Conservation (phyloP, 1,140 invertebrate species). For the Megalopta genalis region DNA sequence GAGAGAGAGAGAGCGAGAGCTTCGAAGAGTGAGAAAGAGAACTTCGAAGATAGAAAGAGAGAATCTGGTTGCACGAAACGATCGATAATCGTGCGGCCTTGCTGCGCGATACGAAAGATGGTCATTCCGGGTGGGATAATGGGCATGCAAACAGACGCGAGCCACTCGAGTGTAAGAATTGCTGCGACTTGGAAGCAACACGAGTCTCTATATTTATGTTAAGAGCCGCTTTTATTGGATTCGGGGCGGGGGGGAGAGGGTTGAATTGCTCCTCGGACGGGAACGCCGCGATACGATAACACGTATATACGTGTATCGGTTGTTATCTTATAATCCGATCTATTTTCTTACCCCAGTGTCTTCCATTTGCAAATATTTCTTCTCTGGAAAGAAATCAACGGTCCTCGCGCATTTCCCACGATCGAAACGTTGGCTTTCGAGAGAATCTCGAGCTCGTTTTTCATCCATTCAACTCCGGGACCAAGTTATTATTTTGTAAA, state of each 20-base stretch:
- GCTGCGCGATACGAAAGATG: not conserved
- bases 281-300: not conserved
- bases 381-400: no score
- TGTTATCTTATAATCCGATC: no score
- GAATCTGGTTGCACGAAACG: not conserved
- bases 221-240: not conserved
- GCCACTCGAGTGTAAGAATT: not conserved
- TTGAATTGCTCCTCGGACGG: not conserved
- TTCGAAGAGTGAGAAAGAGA: no score
- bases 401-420: no score
- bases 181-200: not conserved
- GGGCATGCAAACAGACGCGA: not conserved
- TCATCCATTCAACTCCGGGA: no score
- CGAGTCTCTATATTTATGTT: not conserved
- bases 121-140: not conserved
- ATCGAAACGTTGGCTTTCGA: no score
- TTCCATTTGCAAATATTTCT: not conserved
- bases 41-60: no score
- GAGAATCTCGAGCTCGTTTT: no score
- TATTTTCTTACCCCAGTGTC: no score
- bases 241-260: not conserved
- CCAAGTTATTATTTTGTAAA: no score
- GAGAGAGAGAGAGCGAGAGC: no score
- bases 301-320: no score
- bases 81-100: not conserved